These are phyloP conservation scores for Drosophila fungiperda DNA, from an alignment of 2,888 invertebrate genomes.

Conservation along the genomic window DNA sequence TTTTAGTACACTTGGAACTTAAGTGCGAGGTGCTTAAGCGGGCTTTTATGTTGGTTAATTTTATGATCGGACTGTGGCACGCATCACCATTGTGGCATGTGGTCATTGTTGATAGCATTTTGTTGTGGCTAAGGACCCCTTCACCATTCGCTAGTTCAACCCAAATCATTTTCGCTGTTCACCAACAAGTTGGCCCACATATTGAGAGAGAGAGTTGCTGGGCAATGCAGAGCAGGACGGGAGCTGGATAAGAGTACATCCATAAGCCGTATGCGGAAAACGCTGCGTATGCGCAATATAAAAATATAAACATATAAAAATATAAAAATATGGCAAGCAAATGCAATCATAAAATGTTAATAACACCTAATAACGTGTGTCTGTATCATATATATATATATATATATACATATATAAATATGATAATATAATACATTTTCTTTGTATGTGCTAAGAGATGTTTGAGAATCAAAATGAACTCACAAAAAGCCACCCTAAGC, in stretches of 20 bases:
- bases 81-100: slow-evolving; percentile 20
- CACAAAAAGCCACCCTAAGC: slow-evolving; percentile 41
- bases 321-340: slow-evolving; percentile 15
- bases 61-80: slow-evolving; percentile 33
- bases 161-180: slow-evolving; percentile 7
- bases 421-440: slow-evolving; percentile 9
- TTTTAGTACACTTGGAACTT: slow-evolving; percentile 28
- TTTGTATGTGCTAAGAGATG: neutral
- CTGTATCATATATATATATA: slow-evolving; percentile 1
- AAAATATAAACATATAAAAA: neutral
- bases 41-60: slow-evolving; percentile 47
- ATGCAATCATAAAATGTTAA: slow-evolving; percentile 58
- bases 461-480: neutral
- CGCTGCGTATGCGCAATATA: slow-evolving; percentile 50
- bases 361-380: slow-evolving; percentile 47
- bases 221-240: neutral
- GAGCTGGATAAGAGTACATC: too few relatives aligned
- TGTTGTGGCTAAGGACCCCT: neutral
- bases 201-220: slow-evolving; percentile 5
- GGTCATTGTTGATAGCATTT: slow-evolving; percentile 36
- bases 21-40: slow-evolving; percentile 32
- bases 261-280: slow-evolving; percentile 6
- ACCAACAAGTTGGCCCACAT: slow-evolving; percentile 20
- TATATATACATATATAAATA: slow-evolving; percentile 10
- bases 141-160: neutral